Evolutionary conservation across 2,113 vertebrate genomes (phyloP).

Genomic region (Xiphophorus maculatus): DNA sequence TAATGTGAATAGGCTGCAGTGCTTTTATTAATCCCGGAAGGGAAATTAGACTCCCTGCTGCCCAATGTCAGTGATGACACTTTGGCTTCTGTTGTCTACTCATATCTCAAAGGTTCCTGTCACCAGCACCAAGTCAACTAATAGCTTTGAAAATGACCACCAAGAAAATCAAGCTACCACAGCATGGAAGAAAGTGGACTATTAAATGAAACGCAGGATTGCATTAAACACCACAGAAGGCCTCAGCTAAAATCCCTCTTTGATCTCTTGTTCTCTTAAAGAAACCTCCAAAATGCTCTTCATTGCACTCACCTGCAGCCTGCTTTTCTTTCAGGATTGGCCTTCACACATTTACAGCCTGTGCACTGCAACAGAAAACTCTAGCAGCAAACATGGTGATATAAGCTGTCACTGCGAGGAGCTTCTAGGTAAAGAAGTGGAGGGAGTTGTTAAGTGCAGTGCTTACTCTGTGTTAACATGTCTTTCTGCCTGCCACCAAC

Average conservation of each 20-base stretch:
- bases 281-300: constrained; percentile 7
- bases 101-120: constrained; percentile 18
- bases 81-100: constrained; percentile 5
- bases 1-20: constrained; percentile 3
- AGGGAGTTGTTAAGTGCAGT: constrained; percentile 33
- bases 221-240: neutral
- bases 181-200: neutral
- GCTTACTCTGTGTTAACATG: constrained; percentile 50
- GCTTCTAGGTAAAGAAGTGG: constrained; percentile 49
- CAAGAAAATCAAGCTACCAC: constrained; percentile 7
- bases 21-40: constrained; percentile 22
- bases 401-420: constrained; percentile 53
- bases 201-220: constrained; percentile 6
- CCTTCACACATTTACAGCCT: constrained; percentile 27
- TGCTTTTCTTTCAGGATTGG: constrained; percentile 12
- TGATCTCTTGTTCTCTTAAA: constrained; percentile 17
- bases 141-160: constrained; percentile 17
- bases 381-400: constrained; percentile 29
- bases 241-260: constrained; percentile 5
- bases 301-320: constrained; percentile 14
- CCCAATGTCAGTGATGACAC: constrained; percentile 34
- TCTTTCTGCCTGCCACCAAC: constrained; percentile 42
- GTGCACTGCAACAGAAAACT: constrained; percentile 7
- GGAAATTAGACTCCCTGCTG: constrained; percentile 31
- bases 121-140: constrained; percentile 23